Base-by-base conservation (phyloP, 2,797 vertebrate species). In the Parauchenoglanis punctatus region DNA sequence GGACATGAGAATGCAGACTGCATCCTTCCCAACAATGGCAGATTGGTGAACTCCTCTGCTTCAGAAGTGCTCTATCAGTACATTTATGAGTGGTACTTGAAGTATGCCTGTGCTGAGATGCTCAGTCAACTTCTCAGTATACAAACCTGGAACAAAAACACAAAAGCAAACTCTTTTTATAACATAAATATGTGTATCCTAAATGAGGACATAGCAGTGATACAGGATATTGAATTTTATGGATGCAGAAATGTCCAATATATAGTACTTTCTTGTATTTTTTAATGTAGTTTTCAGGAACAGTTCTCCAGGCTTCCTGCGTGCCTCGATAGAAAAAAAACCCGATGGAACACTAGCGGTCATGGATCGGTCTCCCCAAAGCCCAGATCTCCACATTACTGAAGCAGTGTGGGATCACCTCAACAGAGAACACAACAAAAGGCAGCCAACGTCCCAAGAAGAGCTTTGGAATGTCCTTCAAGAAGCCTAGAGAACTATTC, bases 1-100 rank as follows among this genome's bases (percentile, higher is more conserved):
- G 83, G 73, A 25, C 54, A 65, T 23, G 89, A 84, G 85, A 91
- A 91, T 2, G 89, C 85, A 6, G 77, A 81, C 58, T 91, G 86
- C 92, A 92, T 93, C 58, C 28, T 90, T 65, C 44, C 44, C n/a
- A 52, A 54, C 25, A 46, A 10, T 7, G 65, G 35, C 59, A 59
- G 83, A 40, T 63, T 20, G 28, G 35, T 58, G 63, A 46, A 76
- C 40, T 59, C 68, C 59, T 83, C 20, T 80, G 54, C 18, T 70
- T 46, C 56, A 49, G 58, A 85, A 85, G 56, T 49, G 35, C 58
- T 49, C 12, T 28, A 46, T 67, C 44, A 67, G 63, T 28, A 52
- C 63, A 83, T 67, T 20, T 52, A 44, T 31, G 40, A 56, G 52
- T 35, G n/a, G 49, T 18, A 61, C 31, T 59, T 52, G 61, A 46